Conservation (phyloP, 2,888 invertebrate species). For the Tenthredo notha region DNA sequence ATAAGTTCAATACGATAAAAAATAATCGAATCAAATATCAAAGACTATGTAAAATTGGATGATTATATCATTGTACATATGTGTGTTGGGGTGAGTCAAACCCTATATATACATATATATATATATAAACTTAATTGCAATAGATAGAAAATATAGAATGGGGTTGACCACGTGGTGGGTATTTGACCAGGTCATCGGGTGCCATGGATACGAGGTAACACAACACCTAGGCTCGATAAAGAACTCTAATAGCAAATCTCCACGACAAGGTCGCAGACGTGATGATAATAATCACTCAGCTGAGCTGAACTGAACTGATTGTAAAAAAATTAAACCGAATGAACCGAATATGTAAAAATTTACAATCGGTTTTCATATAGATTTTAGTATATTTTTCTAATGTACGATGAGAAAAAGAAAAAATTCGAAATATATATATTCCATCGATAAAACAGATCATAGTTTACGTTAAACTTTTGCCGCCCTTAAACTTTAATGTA, state of each 20-base stretch:
- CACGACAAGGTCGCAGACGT: constrained; percentile 70
- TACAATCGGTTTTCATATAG: constrained; percentile 26
- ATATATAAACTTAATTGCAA: background rate
- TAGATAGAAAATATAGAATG: constrained; percentile 49
- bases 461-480: constrained; percentile 48
- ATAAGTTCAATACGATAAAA: background rate
- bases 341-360: constrained; percentile 55
- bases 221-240: constrained; percentile 69
- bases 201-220: constrained; percentile 73
- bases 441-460: background rate
- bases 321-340: background rate
- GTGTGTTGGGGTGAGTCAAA: constrained; percentile 3
- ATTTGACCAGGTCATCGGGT: constrained; percentile 76
- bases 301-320: background rate
- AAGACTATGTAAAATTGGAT: background rate
- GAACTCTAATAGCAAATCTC: constrained; percentile 66
- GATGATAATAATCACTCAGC: background rate
- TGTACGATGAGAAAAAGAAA: background rate
- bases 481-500: constrained; percentile 17
- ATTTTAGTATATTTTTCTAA: background rate
- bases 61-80: background rate
- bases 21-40: background rate
- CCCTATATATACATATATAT: background rate
- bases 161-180: constrained; percentile 74
- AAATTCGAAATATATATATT: background rate